Evolutionary conservation across 1,140 invertebrate species (phyloP).

Genomic region (Aphis craccivora): DNA sequence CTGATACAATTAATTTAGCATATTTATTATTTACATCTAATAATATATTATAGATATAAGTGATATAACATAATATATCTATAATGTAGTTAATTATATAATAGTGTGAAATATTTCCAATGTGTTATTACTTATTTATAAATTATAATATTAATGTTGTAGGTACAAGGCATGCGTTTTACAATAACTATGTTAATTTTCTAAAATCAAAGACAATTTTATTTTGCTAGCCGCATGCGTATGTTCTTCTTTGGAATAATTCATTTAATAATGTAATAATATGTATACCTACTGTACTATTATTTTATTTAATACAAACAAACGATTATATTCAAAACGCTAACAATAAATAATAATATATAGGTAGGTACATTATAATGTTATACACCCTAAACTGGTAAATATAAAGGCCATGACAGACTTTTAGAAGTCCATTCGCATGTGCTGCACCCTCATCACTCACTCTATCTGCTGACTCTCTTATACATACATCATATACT

Average conservation of each 20-base stretch:
- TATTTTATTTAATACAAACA: not conserved
- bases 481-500: not conserved
- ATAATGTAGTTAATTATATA: not conserved
- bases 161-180: not conserved
- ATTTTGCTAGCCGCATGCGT: not conserved
- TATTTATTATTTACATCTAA: no score
- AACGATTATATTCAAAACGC: not conserved
- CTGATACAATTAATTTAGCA: not conserved
- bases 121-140: not conserved
- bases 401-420: not conserved
- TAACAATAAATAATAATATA: not conserved
- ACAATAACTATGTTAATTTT: not conserved
- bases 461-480: not conserved
- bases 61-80: no score
- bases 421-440: constrained; percentile 22
- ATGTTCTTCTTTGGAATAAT: not conserved
- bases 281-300: not conserved
- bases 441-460: not conserved
- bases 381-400: constrained; percentile 14
- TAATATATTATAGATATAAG: no score
- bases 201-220: not conserved
- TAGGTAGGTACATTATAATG: not conserved
- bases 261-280: no score
- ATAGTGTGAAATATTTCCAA: not conserved
- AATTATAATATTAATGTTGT: not conserved